phyloP scores from a whole-genome alignment of 2,888 invertebrate genomes.

The Tribolium freemani region DNA sequence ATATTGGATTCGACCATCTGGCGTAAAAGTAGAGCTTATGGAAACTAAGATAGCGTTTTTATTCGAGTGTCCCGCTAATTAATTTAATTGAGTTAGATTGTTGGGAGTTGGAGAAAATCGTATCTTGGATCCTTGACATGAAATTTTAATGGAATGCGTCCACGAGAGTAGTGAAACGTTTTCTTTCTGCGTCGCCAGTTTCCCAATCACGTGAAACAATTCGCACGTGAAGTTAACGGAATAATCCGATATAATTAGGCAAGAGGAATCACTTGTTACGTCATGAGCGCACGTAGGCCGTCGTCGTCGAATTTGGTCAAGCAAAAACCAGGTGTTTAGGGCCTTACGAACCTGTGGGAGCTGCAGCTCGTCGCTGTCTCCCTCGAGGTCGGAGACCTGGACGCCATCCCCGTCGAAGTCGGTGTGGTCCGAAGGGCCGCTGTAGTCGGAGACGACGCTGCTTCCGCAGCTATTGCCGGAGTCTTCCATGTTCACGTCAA shows the following conservation, averaged over 20 bases:
- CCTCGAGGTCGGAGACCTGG: constrained; percentile 72
- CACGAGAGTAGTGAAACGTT: constrained; percentile 9
- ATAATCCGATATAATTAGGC: constrained; percentile 23
- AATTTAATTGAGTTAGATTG: not conserved
- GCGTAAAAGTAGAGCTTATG: not conserved
- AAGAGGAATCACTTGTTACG: constrained; percentile 16
- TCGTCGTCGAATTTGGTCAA: constrained; percentile 2
- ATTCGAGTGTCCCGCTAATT: not conserved
- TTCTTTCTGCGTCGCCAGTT: constrained; percentile 11
- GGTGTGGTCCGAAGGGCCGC: constrained; percentile 63
- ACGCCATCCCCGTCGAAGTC: constrained; percentile 74
- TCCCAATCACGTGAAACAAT: constrained; percentile 28
- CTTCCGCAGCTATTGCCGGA: constrained; percentile 68
- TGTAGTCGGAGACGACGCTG: constrained; percentile 66
- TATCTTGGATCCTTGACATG: not conserved
- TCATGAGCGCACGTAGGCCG: constrained; percentile 2
- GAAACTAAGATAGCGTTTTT: not conserved
- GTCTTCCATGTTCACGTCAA: constrained; percentile 66
- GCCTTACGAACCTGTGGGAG: constrained; percentile 62
- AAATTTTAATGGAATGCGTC: not conserved
- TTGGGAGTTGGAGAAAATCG: constrained; percentile 12
- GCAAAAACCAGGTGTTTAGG: not conserved
- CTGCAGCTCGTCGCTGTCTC: constrained; percentile 70
- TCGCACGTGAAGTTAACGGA: constrained; percentile 25
- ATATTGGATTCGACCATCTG: not conserved